Conservation (phyloP, 2,888 invertebrate species). For the Ornithoptera priamus region DNA sequence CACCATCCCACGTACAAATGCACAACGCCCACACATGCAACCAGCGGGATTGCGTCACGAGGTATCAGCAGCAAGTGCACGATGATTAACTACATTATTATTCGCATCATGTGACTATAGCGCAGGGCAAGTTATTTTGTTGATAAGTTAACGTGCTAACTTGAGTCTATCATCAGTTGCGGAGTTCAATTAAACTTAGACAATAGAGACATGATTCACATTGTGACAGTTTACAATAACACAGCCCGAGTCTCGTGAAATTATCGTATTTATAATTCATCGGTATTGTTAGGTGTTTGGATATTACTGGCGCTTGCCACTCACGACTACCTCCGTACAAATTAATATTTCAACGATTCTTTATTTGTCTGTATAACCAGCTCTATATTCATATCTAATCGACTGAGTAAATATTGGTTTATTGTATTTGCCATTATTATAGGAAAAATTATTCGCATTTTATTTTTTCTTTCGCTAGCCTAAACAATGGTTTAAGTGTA, state of each 20-base stretch:
- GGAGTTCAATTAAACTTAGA: slow-evolving; percentile 22
- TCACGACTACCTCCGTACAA: background rate
- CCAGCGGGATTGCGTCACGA: slow-evolving; percentile 43
- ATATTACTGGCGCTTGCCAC: background rate
- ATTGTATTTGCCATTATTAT: background rate
- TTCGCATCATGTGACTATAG: slow-evolving; percentile 33
- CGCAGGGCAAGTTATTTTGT: slow-evolving; percentile 21
- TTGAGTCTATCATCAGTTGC: slow-evolving; percentile 15
- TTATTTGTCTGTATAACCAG: background rate
- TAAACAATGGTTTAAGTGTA: too few relatives aligned
- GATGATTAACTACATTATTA: slow-evolving; percentile 37
- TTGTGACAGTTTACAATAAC: slow-evolving; percentile 12
- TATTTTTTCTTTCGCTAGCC: too few relatives aligned
- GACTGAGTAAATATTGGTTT: background rate
- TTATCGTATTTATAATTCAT: background rate
- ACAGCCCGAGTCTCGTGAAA: background rate
- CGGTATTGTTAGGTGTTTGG: background rate
- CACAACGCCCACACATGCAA: slow-evolving; percentile 37
- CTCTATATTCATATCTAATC: background rate
- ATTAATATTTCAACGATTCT: background rate
- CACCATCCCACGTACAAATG: slow-evolving; percentile 39
- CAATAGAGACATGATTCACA: slow-evolving; percentile 21
- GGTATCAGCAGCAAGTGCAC: slow-evolving; percentile 34
- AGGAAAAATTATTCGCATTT: too few relatives aligned
- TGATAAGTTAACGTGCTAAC: slow-evolving; percentile 22